phyloP scores from a whole-genome alignment of 1,140 invertebrate genomes.

The Neocloeon triangulifer region DNA sequence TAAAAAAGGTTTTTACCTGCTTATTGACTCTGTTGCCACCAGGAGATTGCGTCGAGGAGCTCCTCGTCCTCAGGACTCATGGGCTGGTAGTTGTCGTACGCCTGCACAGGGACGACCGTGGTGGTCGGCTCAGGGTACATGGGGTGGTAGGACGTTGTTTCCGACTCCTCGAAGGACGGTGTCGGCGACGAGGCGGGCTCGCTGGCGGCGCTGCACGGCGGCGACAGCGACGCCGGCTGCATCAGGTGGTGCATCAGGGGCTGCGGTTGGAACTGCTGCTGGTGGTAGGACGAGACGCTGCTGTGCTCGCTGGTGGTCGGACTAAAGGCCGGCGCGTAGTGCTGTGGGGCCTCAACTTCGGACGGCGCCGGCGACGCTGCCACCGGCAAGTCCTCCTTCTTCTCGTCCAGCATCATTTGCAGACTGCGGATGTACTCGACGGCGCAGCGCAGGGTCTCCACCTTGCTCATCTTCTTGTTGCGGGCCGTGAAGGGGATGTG shows the following conservation, averaged over 20 bases:
- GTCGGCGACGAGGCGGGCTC: slow-evolving; percentile 51
- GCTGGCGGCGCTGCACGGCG: slow-evolving; percentile 30
- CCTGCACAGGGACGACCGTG: too few species aligned
- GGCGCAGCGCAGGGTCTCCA: slow-evolving; percentile 78
- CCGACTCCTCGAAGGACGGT: slow-evolving; percentile 54
- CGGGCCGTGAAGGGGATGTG: slow-evolving; percentile 54
- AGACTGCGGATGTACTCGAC: slow-evolving; percentile 85
- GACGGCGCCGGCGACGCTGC: slow-evolving; percentile 8
- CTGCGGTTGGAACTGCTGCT: slow-evolving; percentile 17
- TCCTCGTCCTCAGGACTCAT: slow-evolving; percentile 79
- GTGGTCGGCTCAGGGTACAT: slow-evolving; percentile 15
- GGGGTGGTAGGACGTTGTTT: slow-evolving; percentile 23
- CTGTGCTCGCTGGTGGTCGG: too few species aligned
- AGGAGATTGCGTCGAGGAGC: slow-evolving; percentile 66
- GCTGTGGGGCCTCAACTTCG: slow-evolving; percentile 6
- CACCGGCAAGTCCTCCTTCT: slow-evolving; percentile 15
- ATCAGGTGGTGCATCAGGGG: slow-evolving; percentile 10
- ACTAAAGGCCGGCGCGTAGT: neutral
- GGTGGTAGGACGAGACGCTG: slow-evolving; percentile 1
- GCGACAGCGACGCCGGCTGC: slow-evolving; percentile 19
- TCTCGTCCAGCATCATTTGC: slow-evolving; percentile 56
- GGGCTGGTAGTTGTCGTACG: slow-evolving; percentile 52
- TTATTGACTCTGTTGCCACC: slow-evolving; percentile 49
- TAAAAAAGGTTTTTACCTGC: too few species aligned
- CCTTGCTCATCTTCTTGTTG: slow-evolving; percentile 80